Base-by-base conservation (phyloP, 2,113 vertebrate genomes). In the Ochotona princeps region DNA sequence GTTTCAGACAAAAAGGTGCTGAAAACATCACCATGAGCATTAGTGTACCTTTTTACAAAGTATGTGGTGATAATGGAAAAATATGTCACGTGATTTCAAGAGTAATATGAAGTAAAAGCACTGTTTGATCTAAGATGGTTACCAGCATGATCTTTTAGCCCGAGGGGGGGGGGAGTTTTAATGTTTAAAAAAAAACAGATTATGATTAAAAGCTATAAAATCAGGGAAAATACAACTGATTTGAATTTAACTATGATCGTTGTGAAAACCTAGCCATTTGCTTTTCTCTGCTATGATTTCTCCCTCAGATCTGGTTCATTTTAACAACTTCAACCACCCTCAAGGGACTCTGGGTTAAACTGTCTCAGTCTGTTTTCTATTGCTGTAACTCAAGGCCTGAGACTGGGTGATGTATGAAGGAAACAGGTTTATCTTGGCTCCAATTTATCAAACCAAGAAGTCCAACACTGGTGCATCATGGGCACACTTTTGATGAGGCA, bases 171-270 rank as follows among this genome's bases (percentile, higher is more conserved):
- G 38, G 38, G 38, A 44, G 38, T 44, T 44, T 44, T 44, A 44
- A 44, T 44, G 38, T 44, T 44, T 44, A 44, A 44, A 44, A 44
- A 44, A 18, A 75, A 47, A 84, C 30, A 8, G 14, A 5, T 76
- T 65, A 47, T 83, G 14, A 83, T 81, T 87, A 79, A 91, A 93
- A 91, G 28, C 63, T 86, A 28, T 26, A 78, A 63, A 89, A 21
- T 26, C 74, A 14, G 54, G 38, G 88, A 63, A 60, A 85, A 81
- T 63, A 83, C 30, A 26, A 23, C 74, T 20, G 78, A 67, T 54
- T 83, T 94, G 49, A 91, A 74, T 89, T 73, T 70, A 83, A 73
- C 92, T 75, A 74, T 63, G 38, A 86, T 57, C 32, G 86, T 57
- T 21, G n/a, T 90, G 4, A 7, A 89, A 90, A 87, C 32, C 30